phyloP scores from a whole-genome alignment of 2,888 invertebrate species.

The Drosophila niveifrons region DNA sequence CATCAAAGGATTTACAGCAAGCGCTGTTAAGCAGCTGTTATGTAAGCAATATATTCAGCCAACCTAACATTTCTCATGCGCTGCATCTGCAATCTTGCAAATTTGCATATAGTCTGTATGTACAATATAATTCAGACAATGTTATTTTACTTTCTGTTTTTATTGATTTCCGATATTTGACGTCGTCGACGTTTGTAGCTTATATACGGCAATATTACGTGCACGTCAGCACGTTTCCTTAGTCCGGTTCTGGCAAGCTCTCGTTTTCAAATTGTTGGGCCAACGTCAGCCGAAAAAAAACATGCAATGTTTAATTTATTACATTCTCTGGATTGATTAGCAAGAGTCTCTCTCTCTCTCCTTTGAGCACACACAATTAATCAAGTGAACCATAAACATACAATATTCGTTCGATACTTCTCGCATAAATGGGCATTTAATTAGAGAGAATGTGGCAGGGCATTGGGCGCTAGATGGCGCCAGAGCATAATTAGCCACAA shows the following conservation, averaged over 20 bases:
- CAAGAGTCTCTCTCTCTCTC: slow-evolving; percentile 21
- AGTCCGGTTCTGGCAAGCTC: slow-evolving; percentile 23
- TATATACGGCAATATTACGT: slow-evolving; percentile 46
- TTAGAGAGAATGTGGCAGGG: slow-evolving; percentile 19
- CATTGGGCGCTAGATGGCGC: slow-evolving; percentile 66
- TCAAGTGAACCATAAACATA: slow-evolving; percentile 70
- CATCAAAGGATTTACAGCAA: too few relatives aligned
- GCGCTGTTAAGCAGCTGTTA: slow-evolving; percentile 1
- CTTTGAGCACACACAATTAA: slow-evolving; percentile 57
- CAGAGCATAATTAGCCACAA: slow-evolving; percentile 67
- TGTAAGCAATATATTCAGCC: slow-evolving; percentile 10
- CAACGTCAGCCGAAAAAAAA: slow-evolving; percentile 32
- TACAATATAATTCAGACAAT: slow-evolving; percentile 14
- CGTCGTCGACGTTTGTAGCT: slow-evolving; percentile 21
- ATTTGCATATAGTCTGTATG: slow-evolving; percentile 3
- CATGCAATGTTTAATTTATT: slow-evolving; percentile 65
- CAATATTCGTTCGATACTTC: slow-evolving; percentile 46
- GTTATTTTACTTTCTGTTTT: slow-evolving; percentile 25
- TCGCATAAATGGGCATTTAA: slow-evolving; percentile 50
- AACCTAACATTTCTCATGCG: slow-evolving; percentile 3
- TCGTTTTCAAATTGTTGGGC: slow-evolving; percentile 17
- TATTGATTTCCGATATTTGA: slow-evolving; percentile 73
- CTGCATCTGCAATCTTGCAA: slow-evolving; percentile 10
- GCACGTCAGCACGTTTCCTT: slow-evolving; percentile 64
- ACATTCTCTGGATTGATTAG: slow-evolving; percentile 43